A percentile compares a stretch with the other conserved stretches of the same genome.
Evolutionary conservation across 1,140 invertebrate genomes (phyloP).

Genomic region (Sitophilus oryzae): DNA sequence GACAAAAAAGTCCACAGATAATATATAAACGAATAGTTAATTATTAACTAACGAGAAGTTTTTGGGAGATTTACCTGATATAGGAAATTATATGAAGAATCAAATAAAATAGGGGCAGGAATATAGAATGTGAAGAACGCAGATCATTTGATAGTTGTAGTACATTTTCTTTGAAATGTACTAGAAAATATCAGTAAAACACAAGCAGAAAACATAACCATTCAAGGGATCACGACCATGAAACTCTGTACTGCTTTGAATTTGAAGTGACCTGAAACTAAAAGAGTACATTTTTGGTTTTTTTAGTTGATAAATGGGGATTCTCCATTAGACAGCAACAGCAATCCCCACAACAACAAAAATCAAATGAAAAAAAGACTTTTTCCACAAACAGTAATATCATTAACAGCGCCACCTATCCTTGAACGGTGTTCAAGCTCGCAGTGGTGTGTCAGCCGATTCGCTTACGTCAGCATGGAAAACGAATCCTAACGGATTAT

Average conservation of each 20-base stretch:
- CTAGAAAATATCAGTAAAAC: no score
- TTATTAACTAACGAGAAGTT: no score
- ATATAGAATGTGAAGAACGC: no score
- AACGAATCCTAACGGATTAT: slow-evolving; percentile 33
- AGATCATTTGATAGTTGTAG: no score
- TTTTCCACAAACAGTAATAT: slow-evolving; percentile 16
- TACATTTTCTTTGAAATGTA: no score
- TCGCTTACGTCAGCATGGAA: slow-evolving; percentile 32
- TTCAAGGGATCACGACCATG: no score
- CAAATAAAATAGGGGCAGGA: no score
- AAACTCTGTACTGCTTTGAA: background rate
- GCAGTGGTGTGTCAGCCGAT: slow-evolving; percentile 25
- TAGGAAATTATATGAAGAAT: no score
- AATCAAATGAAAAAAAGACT: slow-evolving; percentile 13
- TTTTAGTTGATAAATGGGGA: background rate
- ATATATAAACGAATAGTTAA: no score
- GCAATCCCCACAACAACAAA: slow-evolving; percentile 12
- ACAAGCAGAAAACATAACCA: no score
- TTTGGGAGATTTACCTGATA: no score
- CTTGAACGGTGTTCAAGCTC: slow-evolving; percentile 35
- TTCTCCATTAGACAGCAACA: background rate
- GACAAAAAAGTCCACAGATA: no score
- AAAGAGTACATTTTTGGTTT: background rate
- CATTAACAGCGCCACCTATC: slow-evolving; percentile 24
- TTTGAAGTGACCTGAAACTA: background rate